Base-by-base conservation (phyloP, 1,140 invertebrate genomes). In the Drosophila sturtevanti region DNA sequence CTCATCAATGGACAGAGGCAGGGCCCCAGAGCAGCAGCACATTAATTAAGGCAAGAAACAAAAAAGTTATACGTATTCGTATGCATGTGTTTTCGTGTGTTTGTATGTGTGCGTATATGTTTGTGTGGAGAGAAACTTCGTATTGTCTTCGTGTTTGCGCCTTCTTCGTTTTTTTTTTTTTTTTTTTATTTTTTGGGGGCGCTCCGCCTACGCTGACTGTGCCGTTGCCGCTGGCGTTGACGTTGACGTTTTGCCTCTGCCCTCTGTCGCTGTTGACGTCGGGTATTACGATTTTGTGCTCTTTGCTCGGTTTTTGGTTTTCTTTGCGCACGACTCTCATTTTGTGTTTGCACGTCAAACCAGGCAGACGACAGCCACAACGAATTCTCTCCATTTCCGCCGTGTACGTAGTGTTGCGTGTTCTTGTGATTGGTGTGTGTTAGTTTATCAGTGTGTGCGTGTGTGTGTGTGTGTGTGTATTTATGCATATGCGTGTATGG, bases 261-360 rank as follows among this genome's bases (percentile, higher is more conserved):
- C 16, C 5, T 24, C 5, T 10, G 67, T 6, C 35, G 21, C 64
- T 22, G 71, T 14, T 31, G 62, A 52, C 80, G 75, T 41, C 63
- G 61, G 7, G 60, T 56, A 61, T 63, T 61, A 52, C 63, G 61
- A 18, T 51, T 51, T 64, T 52, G 73, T 66, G 70, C 74, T 70
- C 67, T 64, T 66, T 65, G 79, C 79, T 86, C 82, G 82, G 82
- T 68, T 87, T 81, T 86, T 86, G 73, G 64, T 77, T 82, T 85
- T 80, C 81, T 89, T 86, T 89, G 82, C 84, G 79, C 75, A 89
- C 82, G 84, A 87, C 82, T 86, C 82, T 89, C 84, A 89, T 89
- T 89, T 87, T 87, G 82, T 74, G 76, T 87, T 87, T 81, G 79
- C 79, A 82, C 82, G 82, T 87, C 82, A 82, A 87, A 76, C 79